Percentiles rank a stretch among this genome's conserved stretches.
phyloP scores from a whole-genome alignment of 2,113 vertebrate genomes.

The Tragelaphus scriptus region DNA sequence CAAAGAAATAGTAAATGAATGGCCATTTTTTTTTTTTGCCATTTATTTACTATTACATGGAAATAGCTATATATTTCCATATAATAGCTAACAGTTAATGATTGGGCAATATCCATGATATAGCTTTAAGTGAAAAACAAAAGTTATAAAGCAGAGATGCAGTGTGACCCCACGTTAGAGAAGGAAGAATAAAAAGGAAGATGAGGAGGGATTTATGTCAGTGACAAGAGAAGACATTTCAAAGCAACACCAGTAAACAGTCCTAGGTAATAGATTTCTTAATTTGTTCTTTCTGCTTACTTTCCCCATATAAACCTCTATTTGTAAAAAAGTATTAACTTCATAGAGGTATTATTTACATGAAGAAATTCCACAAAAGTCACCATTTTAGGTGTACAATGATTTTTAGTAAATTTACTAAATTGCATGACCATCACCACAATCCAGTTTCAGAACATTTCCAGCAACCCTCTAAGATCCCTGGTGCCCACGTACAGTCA shows the following conservation, averaged over 20 bases:
- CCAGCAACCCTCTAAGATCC: not conserved
- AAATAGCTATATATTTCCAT: not conserved
- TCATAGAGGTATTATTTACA: not conserved
- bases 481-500: not conserved
- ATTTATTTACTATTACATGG: not conserved
- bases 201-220: not conserved
- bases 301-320: not conserved
- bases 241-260: not conserved
- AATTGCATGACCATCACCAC: not conserved
- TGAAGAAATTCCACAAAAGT: not conserved
- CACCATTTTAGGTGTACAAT: not conserved
- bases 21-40: not conserved
- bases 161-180: not conserved
- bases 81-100: not conserved
- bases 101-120: not conserved
- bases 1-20: not conserved
- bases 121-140: not conserved
- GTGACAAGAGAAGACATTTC: not conserved
- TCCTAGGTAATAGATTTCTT: not conserved
- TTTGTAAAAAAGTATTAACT: not conserved
- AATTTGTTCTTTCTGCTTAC: not conserved
- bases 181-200: not conserved
- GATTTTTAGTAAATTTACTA: not conserved
- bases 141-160: not conserved
- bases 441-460: not conserved